phyloP scores from a whole-genome alignment of 2,113 vertebrate genomes.

The Ictalurus furcatus region DNA sequence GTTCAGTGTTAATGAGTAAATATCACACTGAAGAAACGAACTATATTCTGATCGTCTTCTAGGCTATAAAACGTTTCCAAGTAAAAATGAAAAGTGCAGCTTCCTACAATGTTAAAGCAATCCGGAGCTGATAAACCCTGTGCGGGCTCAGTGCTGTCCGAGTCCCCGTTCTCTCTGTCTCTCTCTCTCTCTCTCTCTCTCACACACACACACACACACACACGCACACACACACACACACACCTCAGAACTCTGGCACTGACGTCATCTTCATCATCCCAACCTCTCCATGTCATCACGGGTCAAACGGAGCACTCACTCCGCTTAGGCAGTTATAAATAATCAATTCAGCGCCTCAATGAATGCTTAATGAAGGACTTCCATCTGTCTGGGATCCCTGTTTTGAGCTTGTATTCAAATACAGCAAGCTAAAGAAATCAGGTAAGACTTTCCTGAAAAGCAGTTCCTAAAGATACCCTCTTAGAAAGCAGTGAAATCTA shows the following conservation, averaged over 20 bases:
- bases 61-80: neutral
- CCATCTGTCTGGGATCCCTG: neutral
- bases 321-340: neutral
- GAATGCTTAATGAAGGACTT: constrained; percentile 5
- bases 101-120: neutral
- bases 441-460: neutral
- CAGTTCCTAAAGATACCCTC: neutral
- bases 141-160: constrained; percentile 2
- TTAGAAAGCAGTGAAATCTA: neutral
- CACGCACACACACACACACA: neutral
- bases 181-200: too few relatives aligned
- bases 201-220: neutral
- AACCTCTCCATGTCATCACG: neutral
- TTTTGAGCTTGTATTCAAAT: neutral
- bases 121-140: neutral
- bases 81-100: neutral
- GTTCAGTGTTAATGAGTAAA: neutral
- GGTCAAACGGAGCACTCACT: constrained; percentile 28
- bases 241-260: neutral
- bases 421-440: neutral
- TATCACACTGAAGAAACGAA: neutral
- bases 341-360: neutral
- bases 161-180: neutral
- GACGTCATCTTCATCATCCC: constrained; percentile 30
- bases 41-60: neutral